These are phyloP conservation scores for Halcyon smyrnensis DNA, from an alignment of 2,797 vertebrate species.

Conservation along the genomic window DNA sequence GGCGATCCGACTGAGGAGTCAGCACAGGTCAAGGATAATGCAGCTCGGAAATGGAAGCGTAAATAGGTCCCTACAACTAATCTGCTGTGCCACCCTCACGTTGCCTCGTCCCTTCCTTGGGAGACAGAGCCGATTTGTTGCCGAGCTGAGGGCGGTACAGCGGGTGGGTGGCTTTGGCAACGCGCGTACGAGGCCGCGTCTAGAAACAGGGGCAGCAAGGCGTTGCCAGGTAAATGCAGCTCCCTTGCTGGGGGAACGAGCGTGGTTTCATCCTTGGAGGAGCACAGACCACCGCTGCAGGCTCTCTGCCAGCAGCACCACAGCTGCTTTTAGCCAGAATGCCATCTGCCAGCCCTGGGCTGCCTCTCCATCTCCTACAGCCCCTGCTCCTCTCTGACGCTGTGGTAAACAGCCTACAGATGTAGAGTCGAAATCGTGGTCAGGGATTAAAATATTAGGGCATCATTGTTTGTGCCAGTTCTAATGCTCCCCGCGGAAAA, in stretches of 20 bases:
- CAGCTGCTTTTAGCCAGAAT: conserved; percentile 8
- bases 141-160: rapidly evolving
- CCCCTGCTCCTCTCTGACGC: background rate
- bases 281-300: background rate
- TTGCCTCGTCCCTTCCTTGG: background rate
- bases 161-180: background rate
- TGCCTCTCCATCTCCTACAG: background rate
- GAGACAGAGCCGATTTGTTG: background rate
- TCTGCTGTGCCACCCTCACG: background rate
- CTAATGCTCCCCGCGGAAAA: conserved; percentile 8
- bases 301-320: background rate
- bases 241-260: background rate
- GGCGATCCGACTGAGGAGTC: background rate
- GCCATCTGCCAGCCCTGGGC: conserved; percentile 36
- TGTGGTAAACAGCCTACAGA: conserved; percentile 8
- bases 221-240: background rate
- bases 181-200: background rate
- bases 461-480: background rate
- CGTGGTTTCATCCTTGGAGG: background rate
- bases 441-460: conserved; percentile 62
- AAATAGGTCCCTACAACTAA: conserved; percentile 14
- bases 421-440: background rate
- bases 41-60: background rate
- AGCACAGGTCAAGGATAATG: conserved; percentile 11
- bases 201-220: background rate